phyloP scores from a whole-genome alignment of 2,888 invertebrate genomes.

The Listrodromus nycthemerus region DNA sequence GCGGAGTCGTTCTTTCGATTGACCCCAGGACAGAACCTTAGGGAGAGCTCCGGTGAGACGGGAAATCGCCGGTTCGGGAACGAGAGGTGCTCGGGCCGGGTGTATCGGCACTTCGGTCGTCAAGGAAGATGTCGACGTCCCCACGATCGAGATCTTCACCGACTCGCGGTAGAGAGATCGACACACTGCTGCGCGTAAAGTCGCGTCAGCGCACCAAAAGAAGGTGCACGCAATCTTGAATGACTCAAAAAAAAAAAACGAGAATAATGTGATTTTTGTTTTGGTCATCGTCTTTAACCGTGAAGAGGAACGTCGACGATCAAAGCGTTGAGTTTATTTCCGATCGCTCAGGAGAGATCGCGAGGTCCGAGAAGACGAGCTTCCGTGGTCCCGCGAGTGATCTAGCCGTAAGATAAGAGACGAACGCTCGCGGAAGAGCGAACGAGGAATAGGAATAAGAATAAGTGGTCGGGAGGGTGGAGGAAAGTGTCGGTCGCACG shows the following conservation, averaged over 20 bases:
- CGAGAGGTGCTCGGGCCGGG: neutral
- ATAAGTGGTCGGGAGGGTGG: neutral
- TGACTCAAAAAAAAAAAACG: neutral
- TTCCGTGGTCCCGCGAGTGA: neutral
- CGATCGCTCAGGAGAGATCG: neutral
- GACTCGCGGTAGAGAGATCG: conserved; percentile 64
- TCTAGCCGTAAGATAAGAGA: neutral
- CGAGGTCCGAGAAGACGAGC: neutral
- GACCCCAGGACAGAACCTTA: neutral
- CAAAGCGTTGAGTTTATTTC: neutral
- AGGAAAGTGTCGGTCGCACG: conserved; percentile 68
- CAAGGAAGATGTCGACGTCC: conserved; percentile 70
- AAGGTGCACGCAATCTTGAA: conserved; percentile 70
- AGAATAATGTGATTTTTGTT: conserved; percentile 46
- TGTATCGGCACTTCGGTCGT: conserved; percentile 49
- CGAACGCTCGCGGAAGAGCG: neutral
- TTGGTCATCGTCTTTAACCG: neutral
- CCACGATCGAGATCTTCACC: conserved; percentile 56
- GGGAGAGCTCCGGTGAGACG: conserved; percentile 19
- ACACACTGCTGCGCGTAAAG: conserved; percentile 68
- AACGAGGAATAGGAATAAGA: neutral
- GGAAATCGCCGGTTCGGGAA: conserved; percentile 61
- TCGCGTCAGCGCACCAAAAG: conserved; percentile 72
- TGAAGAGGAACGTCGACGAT: neutral
- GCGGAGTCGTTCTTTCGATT: neutral